Evolutionary conservation across 1,140 invertebrate species (phyloP).

Genomic region (Alviniconcha marisindica): DNA sequence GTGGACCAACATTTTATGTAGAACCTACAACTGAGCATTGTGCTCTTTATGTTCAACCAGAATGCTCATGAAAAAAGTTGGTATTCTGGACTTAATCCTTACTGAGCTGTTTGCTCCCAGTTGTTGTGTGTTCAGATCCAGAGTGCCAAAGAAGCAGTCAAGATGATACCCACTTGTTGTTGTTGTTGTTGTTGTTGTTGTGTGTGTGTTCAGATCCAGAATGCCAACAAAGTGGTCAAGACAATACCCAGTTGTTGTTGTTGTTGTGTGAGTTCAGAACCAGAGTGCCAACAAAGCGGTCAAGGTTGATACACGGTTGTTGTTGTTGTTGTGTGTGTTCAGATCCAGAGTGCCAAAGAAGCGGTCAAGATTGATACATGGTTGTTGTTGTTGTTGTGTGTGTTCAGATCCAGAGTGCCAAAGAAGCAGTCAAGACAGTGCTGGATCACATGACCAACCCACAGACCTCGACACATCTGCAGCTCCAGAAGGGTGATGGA

Average conservation of each 20-base stretch:
- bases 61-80: too few relatives aligned
- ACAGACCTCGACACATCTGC: conserved; percentile 74
- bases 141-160: conserved; percentile 75
- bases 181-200: conserved; percentile 21
- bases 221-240: too few relatives aligned
- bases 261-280: conserved; percentile 51
- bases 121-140: conserved; percentile 70
- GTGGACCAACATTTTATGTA: too few relatives aligned
- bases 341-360: conserved; percentile 75
- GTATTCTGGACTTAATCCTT: too few relatives aligned
- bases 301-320: too few relatives aligned
- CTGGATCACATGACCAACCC: conserved; percentile 77
- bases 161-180: too few relatives aligned
- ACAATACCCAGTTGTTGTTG: too few relatives aligned
- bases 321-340: conserved; percentile 34
- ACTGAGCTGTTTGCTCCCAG: too few relatives aligned
- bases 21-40: too few relatives aligned
- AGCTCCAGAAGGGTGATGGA: conserved; percentile 76
- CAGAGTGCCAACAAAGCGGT: too few relatives aligned
- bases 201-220: too few relatives aligned
- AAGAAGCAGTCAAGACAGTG: conserved; percentile 76
- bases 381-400: background rate
- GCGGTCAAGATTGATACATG: conserved; percentile 65
- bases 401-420: conserved; percentile 73
- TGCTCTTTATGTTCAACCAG: too few relatives aligned